Conservation (phyloP, 2,888 invertebrate species). For the Hydrotaea cyrtoneurina region DNA sequence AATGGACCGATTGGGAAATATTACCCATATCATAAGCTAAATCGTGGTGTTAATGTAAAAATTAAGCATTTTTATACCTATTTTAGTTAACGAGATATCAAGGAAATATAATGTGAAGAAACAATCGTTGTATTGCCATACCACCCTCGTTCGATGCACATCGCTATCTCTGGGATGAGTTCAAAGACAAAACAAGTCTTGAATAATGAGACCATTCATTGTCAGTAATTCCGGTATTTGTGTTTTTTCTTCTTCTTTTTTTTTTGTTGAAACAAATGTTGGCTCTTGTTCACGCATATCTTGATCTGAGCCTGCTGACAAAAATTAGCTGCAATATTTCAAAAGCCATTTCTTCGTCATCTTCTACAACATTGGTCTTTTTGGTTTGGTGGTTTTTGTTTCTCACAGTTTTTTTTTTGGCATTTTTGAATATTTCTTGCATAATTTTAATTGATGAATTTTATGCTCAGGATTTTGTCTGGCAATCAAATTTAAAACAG, state of each 20-base stretch:
- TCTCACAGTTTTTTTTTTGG: neutral
- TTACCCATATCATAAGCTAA: no score
- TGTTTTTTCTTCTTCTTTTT: no score
- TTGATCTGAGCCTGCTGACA: neutral
- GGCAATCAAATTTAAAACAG: neutral
- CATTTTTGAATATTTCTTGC: conserved; percentile 10
- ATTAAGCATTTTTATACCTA: no score
- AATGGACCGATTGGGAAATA: no score
- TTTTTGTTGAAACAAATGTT: neutral
- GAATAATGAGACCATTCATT: neutral
- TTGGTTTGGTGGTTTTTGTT: neutral
- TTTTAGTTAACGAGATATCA: no score
- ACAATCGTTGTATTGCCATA: no score
- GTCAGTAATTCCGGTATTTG: no score
- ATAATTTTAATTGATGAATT: neutral
- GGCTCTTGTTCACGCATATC: neutral
- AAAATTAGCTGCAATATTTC: conserved; percentile 2
- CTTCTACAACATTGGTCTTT: neutral
- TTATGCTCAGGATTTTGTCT: neutral
- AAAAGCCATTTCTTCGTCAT: neutral
- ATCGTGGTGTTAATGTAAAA: no score
- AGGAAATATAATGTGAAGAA: no score
- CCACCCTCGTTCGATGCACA: no score
- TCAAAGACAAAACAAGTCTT: conserved; percentile 26
- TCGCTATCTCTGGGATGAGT: conserved; percentile 44